A percentile compares a stretch with the other conserved stretches of the same genome.
phyloP scores from a whole-genome alignment of 1,140 invertebrate species.

The Polypedilum vanderplanki region DNA sequence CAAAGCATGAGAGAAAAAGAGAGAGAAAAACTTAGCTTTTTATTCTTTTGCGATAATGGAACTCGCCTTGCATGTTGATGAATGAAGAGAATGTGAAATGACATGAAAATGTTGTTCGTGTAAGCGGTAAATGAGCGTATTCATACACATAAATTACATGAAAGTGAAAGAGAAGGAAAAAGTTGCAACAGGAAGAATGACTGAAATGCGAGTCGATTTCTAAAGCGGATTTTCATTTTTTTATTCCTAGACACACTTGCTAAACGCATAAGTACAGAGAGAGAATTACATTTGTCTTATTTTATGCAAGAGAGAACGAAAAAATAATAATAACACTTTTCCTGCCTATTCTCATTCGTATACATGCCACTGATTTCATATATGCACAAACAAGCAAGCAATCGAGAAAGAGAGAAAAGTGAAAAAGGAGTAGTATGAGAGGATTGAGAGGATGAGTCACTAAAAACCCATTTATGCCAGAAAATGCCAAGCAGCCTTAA shows the following conservation, averaged over 20 bases:
- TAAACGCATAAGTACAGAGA: too few relatives aligned
- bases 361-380: neutral
- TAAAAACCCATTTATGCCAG: neutral
- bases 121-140: neutral
- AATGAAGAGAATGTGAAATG: constrained; percentile 20
- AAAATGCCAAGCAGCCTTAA: constrained; percentile 25
- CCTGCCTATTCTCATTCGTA: neutral
- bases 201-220: neutral
- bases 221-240: too few relatives aligned
- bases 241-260: too few relatives aligned
- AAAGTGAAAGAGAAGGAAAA: neutral
- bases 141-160: constrained; percentile 9
- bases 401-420: too few relatives aligned
- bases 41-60: neutral
- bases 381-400: neutral
- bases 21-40: too few relatives aligned
- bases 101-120: constrained; percentile 14
- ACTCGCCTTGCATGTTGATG: neutral
- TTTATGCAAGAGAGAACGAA: neutral
- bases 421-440: too few relatives aligned
- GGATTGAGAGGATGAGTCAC: too few relatives aligned
- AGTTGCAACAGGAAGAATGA: neutral
- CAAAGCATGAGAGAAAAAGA: too few relatives aligned
- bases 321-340: constrained; percentile 1
- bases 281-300: too few relatives aligned